Evolutionary conservation across 1,140 invertebrate species (phyloP), one percentile per base, ranked within the genome.

Genomic region (Homalodisca vitripennis): DNA sequence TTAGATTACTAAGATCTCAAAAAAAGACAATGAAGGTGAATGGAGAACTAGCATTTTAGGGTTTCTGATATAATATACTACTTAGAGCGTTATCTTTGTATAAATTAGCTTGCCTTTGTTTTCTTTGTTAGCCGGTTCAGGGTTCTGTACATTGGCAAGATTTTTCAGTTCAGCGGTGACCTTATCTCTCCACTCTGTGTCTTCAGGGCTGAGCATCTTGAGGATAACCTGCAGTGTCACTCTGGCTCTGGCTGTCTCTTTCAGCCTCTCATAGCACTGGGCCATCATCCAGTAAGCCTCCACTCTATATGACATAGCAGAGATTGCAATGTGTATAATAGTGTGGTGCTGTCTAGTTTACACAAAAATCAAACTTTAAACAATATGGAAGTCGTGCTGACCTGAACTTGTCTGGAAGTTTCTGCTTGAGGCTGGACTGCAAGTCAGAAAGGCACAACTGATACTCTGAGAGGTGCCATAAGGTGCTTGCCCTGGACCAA

Each of bases 201-300:
- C 29, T 1, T 17, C 30, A 6, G 66, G 31, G 24, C 10, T 3
- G 6, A 57, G 27, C 30, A 51, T 29, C 24, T 69, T 65, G 6
- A 64, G 41, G 20, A 34, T 65, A 26, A 66, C 24, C 14, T 62
- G 73, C 14, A 73, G 60, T 3, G 86, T 85, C n/a, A 88, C 83
- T 71, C 84, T 82, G 0, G 84, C 82, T 67, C 81, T 79, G 1
- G 81, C 81, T 0, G 74, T 29, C 70, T 87, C 85, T 0, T 80
- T 80, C 67, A 84, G 75, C 17, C 83, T 82, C 76, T 81, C 81
- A 76, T 88, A 88, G 67, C 86, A 87, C 60, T 85, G 80, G 1
- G 83, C 84, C 83, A 88, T 85, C 65, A 83, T 79, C 79, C 82
- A 83, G 74, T 86, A 89, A 68, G 86, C 86, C 63, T 87, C 83